These are phyloP conservation scores for Osmoderma eremita DNA, from an alignment of 2,888 invertebrate species.

Conservation along the genomic window DNA sequence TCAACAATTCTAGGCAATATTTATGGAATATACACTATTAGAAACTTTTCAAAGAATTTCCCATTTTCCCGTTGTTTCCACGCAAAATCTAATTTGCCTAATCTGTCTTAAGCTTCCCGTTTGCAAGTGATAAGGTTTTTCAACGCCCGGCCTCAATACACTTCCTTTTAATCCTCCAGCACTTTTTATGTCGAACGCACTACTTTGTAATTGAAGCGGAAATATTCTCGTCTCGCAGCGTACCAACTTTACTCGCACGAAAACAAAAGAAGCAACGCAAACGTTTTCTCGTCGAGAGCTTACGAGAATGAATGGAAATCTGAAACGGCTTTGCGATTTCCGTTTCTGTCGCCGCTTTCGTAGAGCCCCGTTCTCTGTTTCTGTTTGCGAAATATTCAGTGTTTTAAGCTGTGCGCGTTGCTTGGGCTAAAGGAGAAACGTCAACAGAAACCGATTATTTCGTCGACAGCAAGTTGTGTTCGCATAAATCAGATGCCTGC, in stretches of 20 bases:
- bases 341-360: conserved; percentile 8
- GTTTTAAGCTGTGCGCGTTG: not conserved
- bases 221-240: not conserved
- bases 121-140: not conserved
- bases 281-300: too few relatives aligned
- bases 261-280: too few relatives aligned
- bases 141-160: not conserved
- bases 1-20: not conserved
- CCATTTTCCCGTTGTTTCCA: not conserved
- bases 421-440: not conserved
- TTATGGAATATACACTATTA: too few relatives aligned
- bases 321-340: not conserved
- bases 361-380: too few relatives aligned
- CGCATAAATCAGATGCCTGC: too few relatives aligned
- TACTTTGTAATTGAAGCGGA: not conserved
- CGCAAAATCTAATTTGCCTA: conserved; percentile 14
- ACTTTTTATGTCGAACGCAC: conserved; percentile 6
- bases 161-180: not conserved
- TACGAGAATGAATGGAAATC: too few relatives aligned
- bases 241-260: too few relatives aligned
- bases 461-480: conserved; percentile 1
- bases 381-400: conserved; percentile 5
- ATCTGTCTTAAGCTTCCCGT: not conserved
- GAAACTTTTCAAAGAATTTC: conserved; percentile 4
- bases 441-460: conserved; percentile 8